Conservation (phyloP, 1,140 invertebrate species). For the Goniozus legneri region DNA sequence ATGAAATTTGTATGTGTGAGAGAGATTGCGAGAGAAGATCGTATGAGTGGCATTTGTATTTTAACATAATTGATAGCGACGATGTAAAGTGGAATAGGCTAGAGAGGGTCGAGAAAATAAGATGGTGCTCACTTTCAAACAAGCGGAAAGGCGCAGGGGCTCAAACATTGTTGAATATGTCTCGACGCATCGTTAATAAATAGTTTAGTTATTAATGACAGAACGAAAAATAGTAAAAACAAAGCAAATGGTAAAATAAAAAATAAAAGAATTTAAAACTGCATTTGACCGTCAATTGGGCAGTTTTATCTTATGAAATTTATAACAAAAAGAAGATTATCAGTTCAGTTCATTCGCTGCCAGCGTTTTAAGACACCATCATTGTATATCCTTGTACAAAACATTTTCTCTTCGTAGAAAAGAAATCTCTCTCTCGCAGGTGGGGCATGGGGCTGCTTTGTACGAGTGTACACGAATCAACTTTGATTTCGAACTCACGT, state of each 20-base stretch:
- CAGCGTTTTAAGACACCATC: constrained; percentile 25
- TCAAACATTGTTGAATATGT: constrained; percentile 40
- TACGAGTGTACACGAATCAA: constrained; percentile 22
- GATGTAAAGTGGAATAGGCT: constrained; percentile 53
- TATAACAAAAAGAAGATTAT: constrained; percentile 23
- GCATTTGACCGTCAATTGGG: no score
- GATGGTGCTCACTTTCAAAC: constrained; percentile 32
- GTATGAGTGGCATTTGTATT: constrained; percentile 56
- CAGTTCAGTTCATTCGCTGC: constrained; percentile 40
- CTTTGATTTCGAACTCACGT: constrained; percentile 19
- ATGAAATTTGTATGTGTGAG: constrained; percentile 50
- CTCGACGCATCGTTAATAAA: constrained; percentile 27
- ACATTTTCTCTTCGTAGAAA: constrained; percentile 23
- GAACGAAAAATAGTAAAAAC: constrained; percentile 16
- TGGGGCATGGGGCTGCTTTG: constrained; percentile 35
- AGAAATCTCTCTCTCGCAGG: constrained; percentile 19
- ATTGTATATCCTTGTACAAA: constrained; percentile 39
- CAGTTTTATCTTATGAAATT: background rate
- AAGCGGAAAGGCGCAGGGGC: constrained; percentile 37
- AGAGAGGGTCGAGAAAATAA: constrained; percentile 28
- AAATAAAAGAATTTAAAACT: no score
- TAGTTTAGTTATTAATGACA: constrained; percentile 20
- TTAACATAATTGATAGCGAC: constrained; percentile 55
- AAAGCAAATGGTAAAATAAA: no score
- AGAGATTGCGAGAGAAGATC: constrained; percentile 39